Evolutionary conservation across 2,797 vertebrate genomes (phyloP), one percentile per base, ranked within the genome.

Genomic region (Tympanoctomys barrerae): DNA sequence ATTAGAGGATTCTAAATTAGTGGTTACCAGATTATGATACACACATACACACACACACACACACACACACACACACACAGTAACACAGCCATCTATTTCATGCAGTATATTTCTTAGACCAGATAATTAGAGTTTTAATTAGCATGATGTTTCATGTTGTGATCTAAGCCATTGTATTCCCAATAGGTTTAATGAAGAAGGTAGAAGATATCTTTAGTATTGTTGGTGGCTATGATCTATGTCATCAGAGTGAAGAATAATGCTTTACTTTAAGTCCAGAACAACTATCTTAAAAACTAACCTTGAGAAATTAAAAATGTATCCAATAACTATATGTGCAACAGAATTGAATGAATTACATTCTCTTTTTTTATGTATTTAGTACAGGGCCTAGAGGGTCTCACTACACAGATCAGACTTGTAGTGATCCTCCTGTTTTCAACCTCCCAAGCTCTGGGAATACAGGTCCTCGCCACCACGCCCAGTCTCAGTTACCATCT

Each of bases 111-210:
- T 94, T 95, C 75, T 93, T 95, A 87, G 66, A 62, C 66, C 94
- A 89, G 61, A 87, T 97, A 97, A 97, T 98, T 97, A 96, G 89
- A n/a, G 87, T 86, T 85, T 93, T 94, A 95, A 96, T 97, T 97
- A 92, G 83, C 80, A 46, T 91, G 86, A 87, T 95, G 80, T 95
- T 96, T 96, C 87, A 73, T 91, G 83, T 95, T 94, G 90, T 92
- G 96, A 96, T 89, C 91, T 94, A 96, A 97, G 94, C 64, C 85
- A 79, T 57, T 95, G 64, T 94, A 90, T 7, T 96, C 95, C 94
- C 95, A 85, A 21, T 19, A 88, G 96, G 42, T 89, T 80, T 90
- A 80, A 49, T 83, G 42, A 75, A 96, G 93, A 95, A 92, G 94
- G 84, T 57, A 85, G 33, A 62, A 82, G 80, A 10, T 24, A 36